A percentile compares a stretch with the other conserved stretches of the same genome.
Conservation (phyloP, 2,113 vertebrate species). For the Oncorhynchus clarkii region DNA sequence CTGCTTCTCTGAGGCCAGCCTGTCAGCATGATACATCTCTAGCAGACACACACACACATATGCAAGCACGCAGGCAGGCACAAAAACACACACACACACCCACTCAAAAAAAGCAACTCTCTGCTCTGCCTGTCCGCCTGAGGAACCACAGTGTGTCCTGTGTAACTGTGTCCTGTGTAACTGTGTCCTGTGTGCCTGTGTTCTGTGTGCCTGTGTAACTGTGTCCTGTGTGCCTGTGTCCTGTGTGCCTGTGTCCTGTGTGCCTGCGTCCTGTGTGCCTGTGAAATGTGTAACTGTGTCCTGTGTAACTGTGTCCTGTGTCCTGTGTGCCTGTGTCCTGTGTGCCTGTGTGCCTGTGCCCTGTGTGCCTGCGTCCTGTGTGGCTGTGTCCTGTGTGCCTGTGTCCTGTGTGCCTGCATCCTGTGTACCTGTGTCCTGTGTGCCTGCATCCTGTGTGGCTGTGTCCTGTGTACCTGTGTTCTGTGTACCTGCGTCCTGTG, state of each 20-base stretch:
- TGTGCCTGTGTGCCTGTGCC: neutral
- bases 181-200: neutral
- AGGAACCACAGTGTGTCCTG: neutral
- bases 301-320: neutral
- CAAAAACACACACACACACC: neutral
- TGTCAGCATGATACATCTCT: constrained; percentile 78
- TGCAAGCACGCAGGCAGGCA: constrained; percentile 20
- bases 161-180: neutral
- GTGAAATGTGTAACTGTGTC: neutral
- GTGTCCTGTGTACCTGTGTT: neutral
- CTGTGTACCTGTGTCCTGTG: neutral
- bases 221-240: neutral
- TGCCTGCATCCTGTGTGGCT: neutral
- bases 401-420: neutral
- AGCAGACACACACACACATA: constrained; percentile 50
- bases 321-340: neutral
- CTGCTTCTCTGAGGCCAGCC: constrained; percentile 64
- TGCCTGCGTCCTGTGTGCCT: neutral
- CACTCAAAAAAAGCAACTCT: neutral
- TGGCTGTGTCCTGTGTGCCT: neutral
- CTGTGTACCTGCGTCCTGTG: neutral
- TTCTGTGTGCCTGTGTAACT: neutral
- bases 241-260: neutral
- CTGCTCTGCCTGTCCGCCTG: neutral
- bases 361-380: neutral